Evolutionary conservation across 2,888 invertebrate genomes (phyloP).

Genomic region (Acanthosepion esculentum): DNA sequence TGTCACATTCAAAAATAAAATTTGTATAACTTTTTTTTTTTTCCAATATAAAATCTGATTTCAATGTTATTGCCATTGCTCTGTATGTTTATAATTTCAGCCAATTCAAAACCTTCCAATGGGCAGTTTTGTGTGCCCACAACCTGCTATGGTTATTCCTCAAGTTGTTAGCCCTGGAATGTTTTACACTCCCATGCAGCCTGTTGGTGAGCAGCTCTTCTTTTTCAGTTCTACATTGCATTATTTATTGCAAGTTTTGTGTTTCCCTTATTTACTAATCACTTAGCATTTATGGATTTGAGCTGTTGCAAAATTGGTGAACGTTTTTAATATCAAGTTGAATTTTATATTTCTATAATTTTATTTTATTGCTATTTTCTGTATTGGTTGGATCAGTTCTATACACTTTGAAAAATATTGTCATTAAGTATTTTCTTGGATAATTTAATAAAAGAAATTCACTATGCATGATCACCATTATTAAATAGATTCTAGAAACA

Average conservation of each 20-base stretch:
- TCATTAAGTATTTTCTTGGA: too few species aligned
- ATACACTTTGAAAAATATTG: too few species aligned
- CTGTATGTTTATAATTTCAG: constrained; percentile 52
- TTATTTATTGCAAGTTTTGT: background rate
- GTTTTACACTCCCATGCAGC: constrained; percentile 54
- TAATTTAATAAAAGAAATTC: too few species aligned
- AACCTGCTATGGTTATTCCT: constrained; percentile 48
- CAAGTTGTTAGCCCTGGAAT: constrained; percentile 57
- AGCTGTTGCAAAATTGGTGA: constrained; percentile 45
- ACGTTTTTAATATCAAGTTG: background rate
- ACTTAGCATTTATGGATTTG: background rate
- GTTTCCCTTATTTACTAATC: background rate
- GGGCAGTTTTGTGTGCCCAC: constrained; percentile 48
- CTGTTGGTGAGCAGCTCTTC: constrained; percentile 50
- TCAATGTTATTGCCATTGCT: background rate
- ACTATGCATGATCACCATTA: too few species aligned
- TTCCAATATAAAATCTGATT: too few species aligned
- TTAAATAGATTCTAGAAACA: too few species aligned
- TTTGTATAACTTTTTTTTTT: too few species aligned
- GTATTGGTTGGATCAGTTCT: too few species aligned
- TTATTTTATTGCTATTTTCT: too few species aligned
- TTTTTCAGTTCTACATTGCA: background rate
- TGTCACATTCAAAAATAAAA: too few species aligned
- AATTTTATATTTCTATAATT: too few species aligned
- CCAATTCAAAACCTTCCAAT: constrained; percentile 58